A percentile compares a stretch with the other conserved stretches of the same genome.
Evolutionary conservation across 2,888 invertebrate genomes (phyloP).

Genomic region (Aspidiotus destructor): DNA sequence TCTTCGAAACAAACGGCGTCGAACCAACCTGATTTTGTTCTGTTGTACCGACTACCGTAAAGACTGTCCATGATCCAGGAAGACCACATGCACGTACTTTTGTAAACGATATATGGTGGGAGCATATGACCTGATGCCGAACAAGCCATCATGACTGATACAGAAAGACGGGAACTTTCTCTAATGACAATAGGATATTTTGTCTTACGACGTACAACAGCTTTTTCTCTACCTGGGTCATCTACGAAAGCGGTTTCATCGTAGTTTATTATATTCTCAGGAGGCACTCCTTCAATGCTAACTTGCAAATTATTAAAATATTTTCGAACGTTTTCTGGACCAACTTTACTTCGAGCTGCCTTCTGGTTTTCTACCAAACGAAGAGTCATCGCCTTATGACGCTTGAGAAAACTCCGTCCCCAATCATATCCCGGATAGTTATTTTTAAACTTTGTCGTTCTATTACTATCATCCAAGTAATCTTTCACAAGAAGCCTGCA

Average conservation of each 20-base stretch:
- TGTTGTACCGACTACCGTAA: slow-evolving; percentile 35
- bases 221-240: slow-evolving; percentile 39
- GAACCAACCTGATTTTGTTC: slow-evolving; percentile 40
- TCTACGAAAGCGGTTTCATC: slow-evolving; percentile 35
- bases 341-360: background rate
- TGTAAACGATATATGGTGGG: slow-evolving; percentile 36
- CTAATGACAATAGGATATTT: slow-evolving; percentile 40
- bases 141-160: slow-evolving; percentile 35
- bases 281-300: slow-evolving; percentile 2
- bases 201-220: slow-evolving; percentile 37
- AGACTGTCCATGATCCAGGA: slow-evolving; percentile 35
- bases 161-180: slow-evolving; percentile 38
- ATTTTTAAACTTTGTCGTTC: slow-evolving; percentile 1
- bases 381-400: slow-evolving; percentile 1
- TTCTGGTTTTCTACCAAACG: slow-evolving; percentile 12
- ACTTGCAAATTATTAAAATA: slow-evolving; percentile 2
- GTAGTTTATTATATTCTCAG: slow-evolving; percentile 14
- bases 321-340: slow-evolving; percentile 4
- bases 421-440: slow-evolving; percentile 8
- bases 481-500: slow-evolving; percentile 5
- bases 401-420: background rate
- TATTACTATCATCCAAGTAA: background rate
- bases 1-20: slow-evolving; percentile 32
- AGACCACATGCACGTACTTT: slow-evolving; percentile 34
- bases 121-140: slow-evolving; percentile 34